Conservation (phyloP, 2,888 invertebrate species). For the Tachina grossa region DNA sequence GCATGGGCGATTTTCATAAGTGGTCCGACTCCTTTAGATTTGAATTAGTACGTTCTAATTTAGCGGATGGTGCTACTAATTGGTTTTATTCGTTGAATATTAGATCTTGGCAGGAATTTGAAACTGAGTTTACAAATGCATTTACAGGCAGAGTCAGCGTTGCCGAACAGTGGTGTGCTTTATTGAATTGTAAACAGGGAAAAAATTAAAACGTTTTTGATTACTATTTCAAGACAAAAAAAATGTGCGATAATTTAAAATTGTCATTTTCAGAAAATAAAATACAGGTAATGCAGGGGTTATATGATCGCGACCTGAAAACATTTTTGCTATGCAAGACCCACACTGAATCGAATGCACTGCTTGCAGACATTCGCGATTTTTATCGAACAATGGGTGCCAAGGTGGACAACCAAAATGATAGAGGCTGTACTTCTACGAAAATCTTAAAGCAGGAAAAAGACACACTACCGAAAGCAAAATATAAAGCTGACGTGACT, state of each 20-base stretch:
- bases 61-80: not conserved
- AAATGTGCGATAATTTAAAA: constrained; percentile 7
- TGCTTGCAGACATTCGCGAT: constrained; percentile 23
- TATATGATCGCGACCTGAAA: constrained; percentile 14
- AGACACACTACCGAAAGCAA: constrained; percentile 2
- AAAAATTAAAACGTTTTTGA: constrained; percentile 20
- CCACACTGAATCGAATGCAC: not conserved
- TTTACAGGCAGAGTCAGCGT: constrained; percentile 20
- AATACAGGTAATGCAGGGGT: constrained; percentile 25
- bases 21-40: constrained; percentile 37
- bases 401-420: not conserved
- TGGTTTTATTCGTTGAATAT: constrained; percentile 20
- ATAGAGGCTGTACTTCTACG: not conserved
- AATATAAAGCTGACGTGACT: not conserved
- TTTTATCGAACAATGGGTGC: constrained; percentile 3
- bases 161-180: constrained; percentile 19
- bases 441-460: not conserved
- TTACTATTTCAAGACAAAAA: constrained; percentile 22
- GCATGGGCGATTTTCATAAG: constrained; percentile 12
- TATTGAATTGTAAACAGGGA: constrained; percentile 32
- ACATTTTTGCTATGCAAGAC: constrained; percentile 33
- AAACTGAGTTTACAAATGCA: constrained; percentile 1
- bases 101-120: constrained; percentile 27
- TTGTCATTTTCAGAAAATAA: constrained; percentile 11
- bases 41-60: not conserved